These are phyloP conservation scores for Cephus cinctus DNA, from an alignment of 1,140 invertebrate species.

Conservation along the genomic window DNA sequence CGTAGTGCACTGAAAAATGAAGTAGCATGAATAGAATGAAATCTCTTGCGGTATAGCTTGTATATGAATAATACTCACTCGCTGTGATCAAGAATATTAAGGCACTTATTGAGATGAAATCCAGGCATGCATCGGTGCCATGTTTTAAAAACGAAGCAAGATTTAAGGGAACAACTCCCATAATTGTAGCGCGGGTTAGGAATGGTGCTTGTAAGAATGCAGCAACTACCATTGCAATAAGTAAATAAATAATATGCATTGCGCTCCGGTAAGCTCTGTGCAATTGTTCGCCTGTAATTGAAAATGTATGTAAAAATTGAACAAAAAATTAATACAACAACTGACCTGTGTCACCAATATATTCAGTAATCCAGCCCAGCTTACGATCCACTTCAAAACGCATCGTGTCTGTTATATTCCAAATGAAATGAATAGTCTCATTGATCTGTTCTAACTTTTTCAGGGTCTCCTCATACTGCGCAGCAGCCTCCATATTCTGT, in stretches of 20 bases:
- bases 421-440: constrained; percentile 58
- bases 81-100: constrained; percentile 47
- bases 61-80: constrained; percentile 33
- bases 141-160: constrained; percentile 44
- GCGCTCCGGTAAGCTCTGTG: constrained; percentile 35
- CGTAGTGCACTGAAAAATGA: constrained; percentile 40
- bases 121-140: constrained; percentile 40
- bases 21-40: constrained; percentile 5
- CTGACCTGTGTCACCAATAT: constrained; percentile 59
- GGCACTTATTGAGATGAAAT: constrained; percentile 44
- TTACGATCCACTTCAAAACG: constrained; percentile 56
- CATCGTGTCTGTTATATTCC: constrained; percentile 56
- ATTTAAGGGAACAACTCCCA: constrained; percentile 48
- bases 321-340: constrained; percentile 5
- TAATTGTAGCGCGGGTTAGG: constrained; percentile 39
- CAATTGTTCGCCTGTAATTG: constrained; percentile 41
- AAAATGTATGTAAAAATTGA: constrained; percentile 3
- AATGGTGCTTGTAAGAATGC: constrained; percentile 47
- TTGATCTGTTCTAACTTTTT: constrained; percentile 65
- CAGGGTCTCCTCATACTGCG: constrained; percentile 59
- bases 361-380: constrained; percentile 60
- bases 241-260: constrained; percentile 40
- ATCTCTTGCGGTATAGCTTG: constrained; percentile 5
- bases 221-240: constrained; percentile 46
- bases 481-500: constrained; percentile 58